phyloP scores from a whole-genome alignment of 2,113 vertebrate species.

The Coreoperca whiteheadi region DNA sequence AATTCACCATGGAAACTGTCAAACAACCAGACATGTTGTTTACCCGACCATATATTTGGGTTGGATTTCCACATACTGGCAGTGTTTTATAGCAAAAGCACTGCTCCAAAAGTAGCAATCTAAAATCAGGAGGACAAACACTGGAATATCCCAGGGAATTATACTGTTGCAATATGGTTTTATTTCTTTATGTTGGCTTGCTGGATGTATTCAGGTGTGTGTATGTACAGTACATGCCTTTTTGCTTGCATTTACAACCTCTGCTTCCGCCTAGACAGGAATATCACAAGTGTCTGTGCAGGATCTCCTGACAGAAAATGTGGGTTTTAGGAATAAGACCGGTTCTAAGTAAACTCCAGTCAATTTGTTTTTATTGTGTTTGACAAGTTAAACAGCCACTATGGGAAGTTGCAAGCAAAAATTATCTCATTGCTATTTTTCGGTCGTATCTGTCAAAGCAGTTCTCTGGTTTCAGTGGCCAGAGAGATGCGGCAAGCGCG shows the following conservation, averaged over 20 bases:
- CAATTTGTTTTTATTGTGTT: neutral
- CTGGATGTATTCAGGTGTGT: constrained; percentile 11
- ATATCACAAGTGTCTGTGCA: neutral
- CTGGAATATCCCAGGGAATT: constrained; percentile 27
- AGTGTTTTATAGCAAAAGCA: constrained; percentile 9
- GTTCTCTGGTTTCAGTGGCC: neutral
- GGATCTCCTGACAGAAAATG: constrained; percentile 6
- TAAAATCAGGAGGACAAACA: constrained; percentile 52
- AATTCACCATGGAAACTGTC: constrained; percentile 63
- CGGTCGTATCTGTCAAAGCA: neutral
- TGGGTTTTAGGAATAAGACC: neutral
- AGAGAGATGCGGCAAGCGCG: neutral
- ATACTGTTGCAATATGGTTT: constrained; percentile 19
- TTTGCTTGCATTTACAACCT: constrained; percentile 19
- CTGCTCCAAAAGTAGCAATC: constrained; percentile 26
- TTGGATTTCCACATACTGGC: constrained; percentile 58
- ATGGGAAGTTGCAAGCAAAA: neutral
- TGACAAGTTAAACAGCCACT: constrained; percentile 8
- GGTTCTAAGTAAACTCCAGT: neutral
- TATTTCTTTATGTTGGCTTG: constrained; percentile 5
- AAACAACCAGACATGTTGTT: constrained; percentile 65
- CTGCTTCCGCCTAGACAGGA: constrained; percentile 13
- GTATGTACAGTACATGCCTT: neutral
- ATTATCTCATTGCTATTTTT: neutral
- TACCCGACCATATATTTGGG: constrained; percentile 50